Evolutionary conservation across 2,113 vertebrate species (phyloP).

Genomic region (Athene noctua): DNA sequence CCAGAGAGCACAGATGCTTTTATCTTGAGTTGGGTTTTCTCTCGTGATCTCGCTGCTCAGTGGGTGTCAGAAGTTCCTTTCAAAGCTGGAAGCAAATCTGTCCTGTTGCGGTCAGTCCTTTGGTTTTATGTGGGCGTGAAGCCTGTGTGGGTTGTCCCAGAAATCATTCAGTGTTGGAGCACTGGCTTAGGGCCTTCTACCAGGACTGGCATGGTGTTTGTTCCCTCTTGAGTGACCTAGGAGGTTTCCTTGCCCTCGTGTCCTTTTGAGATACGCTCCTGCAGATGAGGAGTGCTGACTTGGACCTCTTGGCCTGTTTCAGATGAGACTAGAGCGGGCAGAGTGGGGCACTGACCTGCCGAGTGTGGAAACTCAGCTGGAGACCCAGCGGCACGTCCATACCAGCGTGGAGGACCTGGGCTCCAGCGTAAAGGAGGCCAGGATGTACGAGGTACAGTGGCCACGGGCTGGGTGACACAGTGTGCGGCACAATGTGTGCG

Average conservation of each 20-base stretch:
- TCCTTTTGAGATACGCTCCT: neutral
- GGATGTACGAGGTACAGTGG: constrained; percentile 81
- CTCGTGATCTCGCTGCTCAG: neutral
- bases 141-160: neutral
- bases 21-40: neutral
- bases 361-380: constrained; percentile 88
- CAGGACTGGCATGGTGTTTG: neutral
- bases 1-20: neutral
- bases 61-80: neutral
- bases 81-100: neutral
- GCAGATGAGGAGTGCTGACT: neutral
- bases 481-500: fast-evolving
- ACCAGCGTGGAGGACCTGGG: constrained; percentile 87
- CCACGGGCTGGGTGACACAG: neutral
- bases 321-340: constrained; percentile 89
- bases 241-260: neutral
- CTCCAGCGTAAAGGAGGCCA: constrained; percentile 88
- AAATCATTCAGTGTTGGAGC: neutral
- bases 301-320: neutral
- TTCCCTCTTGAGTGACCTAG: neutral
- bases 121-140: neutral
- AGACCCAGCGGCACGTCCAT: constrained; percentile 86
- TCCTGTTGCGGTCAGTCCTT: neutral
- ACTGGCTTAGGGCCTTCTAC: neutral
- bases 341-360: constrained; percentile 96